phyloP scores from a whole-genome alignment of 2,888 invertebrate species.

The Leptura quadrifasciata region DNA sequence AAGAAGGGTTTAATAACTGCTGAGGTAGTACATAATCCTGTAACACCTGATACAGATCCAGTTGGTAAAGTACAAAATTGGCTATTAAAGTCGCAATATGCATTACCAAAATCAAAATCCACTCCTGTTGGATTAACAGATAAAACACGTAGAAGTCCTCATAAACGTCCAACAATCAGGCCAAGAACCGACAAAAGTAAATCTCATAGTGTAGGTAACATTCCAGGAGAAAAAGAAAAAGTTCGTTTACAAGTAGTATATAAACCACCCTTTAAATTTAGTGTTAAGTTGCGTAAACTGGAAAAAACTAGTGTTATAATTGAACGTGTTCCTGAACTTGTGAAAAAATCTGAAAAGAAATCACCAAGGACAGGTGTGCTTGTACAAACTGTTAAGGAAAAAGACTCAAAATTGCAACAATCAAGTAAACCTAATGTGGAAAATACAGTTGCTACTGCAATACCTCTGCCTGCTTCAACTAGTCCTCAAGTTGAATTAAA shows the following conservation, averaged over 20 bases:
- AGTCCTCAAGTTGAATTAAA: constrained; percentile 59
- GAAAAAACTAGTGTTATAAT: constrained; percentile 81
- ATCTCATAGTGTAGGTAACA: constrained; percentile 80
- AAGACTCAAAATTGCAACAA: constrained; percentile 29
- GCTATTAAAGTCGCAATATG: constrained; percentile 84
- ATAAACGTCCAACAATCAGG: constrained; percentile 72
- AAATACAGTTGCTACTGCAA: constrained; percentile 24
- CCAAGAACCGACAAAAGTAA: constrained; percentile 78
- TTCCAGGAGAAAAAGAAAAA: constrained; percentile 79
- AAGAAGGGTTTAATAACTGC: constrained; percentile 74
- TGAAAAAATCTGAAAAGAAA: constrained; percentile 60
- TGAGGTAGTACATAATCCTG: constrained; percentile 73
- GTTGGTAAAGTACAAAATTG: constrained; percentile 90
- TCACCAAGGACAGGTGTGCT: constrained; percentile 74
- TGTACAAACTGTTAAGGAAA: constrained; percentile 69
- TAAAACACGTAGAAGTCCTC: constrained; percentile 76
- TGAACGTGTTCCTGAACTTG: constrained; percentile 75
- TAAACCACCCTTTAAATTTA: constrained; percentile 91
- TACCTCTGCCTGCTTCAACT: constrained; percentile 47
- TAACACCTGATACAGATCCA: constrained; percentile 75
- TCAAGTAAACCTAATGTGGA: constrained; percentile 12
- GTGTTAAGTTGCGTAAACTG: constrained; percentile 85
- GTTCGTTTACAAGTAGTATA: constrained; percentile 89
- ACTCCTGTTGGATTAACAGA: constrained; percentile 85
- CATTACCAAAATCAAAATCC: constrained; percentile 88